These are phyloP conservation scores for Rhinolophus sinicus DNA, from an alignment of 2,113 vertebrate species.

Conservation along the genomic window DNA sequence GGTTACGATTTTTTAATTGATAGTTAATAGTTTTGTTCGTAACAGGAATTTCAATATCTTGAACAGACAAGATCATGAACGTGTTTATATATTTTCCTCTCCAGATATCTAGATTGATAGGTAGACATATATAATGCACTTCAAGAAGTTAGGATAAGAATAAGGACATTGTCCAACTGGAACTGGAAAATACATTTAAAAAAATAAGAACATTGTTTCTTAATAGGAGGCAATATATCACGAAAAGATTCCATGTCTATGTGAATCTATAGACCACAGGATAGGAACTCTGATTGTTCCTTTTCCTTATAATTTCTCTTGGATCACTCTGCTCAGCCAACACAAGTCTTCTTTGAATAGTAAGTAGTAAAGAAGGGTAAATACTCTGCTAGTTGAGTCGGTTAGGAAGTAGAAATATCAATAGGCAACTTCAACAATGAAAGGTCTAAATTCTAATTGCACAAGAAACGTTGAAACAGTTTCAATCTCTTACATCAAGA, in stretches of 20 bases:
- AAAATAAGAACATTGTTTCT: not conserved
- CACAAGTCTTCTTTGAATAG: not conserved
- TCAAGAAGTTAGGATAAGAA: not conserved
- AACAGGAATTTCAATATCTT: not conserved
- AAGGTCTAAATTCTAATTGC: slow-evolving; percentile 66
- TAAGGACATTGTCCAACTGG: not conserved
- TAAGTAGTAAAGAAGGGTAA: not conserved
- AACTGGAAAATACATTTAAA: not conserved
- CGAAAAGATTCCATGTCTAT: not conserved
- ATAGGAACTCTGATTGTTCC: not conserved
- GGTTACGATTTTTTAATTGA: not conserved
- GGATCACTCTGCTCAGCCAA: not conserved
- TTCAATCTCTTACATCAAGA: slow-evolving; percentile 62
- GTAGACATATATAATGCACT: not conserved
- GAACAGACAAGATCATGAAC: not conserved
- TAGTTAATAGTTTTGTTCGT: not conserved
- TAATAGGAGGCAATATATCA: not conserved
- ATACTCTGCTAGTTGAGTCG: not conserved
- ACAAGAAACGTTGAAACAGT: slow-evolving; percentile 54
- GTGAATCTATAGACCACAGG: not conserved
- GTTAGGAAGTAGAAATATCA: not conserved
- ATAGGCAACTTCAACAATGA: not conserved
- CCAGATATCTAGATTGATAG: not conserved
- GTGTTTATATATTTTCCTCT: not conserved
- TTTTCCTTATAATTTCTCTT: not conserved